Base-by-base conservation (phyloP, 2,888 invertebrate species). In the Drepanosiphum platanoidis region DNA sequence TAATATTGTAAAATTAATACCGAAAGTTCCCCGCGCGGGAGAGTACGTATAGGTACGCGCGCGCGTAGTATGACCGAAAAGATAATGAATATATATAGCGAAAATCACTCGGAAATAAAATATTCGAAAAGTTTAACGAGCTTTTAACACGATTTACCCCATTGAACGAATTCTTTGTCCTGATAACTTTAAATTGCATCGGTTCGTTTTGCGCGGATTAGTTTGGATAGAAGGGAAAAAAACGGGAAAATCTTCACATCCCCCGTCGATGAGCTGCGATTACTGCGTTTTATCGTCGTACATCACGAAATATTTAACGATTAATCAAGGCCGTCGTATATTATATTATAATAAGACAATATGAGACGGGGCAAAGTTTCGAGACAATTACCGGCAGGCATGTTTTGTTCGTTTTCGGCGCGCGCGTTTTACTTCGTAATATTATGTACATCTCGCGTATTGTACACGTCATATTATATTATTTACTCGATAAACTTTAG, bases 51-150 rank as follows among this genome's bases (percentile, higher is more conserved):
- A 77, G 34, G 22, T 34, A 61, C 9, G n/a, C n/a, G n/a, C n/a
- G n/a, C n/a, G n/a, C n/a, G n/a, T n/a, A n/a, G 9, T 61, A 32
- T 27, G 27, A n/a, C 8, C 34, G 58, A 36, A 77, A 77, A 58
- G 13, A 68, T 34, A 68, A 68, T 27, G 34, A 79, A 34, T 32
- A 27, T 68, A 34, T 32, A 27, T 68, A 34, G 27, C 9, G n/a
- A 3, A 18, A 46, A 34, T 68, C 34, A 42, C 27, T 68, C 18
- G 22, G 30, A 78, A 64, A 64, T 11, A 18, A 22, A 71, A 77
- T 77, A 77, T 64, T 32, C n/a, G 9, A 32, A 66, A 78, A 4
- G 32, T 32, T 9, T 52, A 79, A 79, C 34, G 68, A 34, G 68
- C 27, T 68, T 46, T 68, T 46, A 34, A 79, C 68, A 79, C 18